Evolutionary conservation across 1,140 invertebrate species (phyloP), one percentile per base, ranked within the genome.

Genomic region (Acromyrmex heyeri): DNA sequence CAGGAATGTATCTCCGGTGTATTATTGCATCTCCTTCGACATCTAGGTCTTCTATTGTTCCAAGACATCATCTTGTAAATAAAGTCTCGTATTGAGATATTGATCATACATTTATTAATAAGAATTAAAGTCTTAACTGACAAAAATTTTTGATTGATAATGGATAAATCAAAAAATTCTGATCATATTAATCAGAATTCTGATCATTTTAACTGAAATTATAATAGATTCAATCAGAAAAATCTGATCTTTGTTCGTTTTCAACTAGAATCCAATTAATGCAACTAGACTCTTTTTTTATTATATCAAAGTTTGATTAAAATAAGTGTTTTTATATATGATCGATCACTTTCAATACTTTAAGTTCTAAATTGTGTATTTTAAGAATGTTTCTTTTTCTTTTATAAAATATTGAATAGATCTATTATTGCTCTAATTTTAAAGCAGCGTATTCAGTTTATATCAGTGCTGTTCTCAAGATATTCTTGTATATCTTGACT

Each of bases 1-100:
- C 61, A 86, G 55, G 73, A n/a, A 27, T 50, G 67, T 75, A 75
- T n/a, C 38, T 64, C 59, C 4, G 14, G 5, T 3, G 24, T 16
- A 38, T 64, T 8, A 44, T 77, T 18, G 53, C 34, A 7, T 50
- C 24, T 44, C 18, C 1, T 14, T 73, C 21, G 16, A n/a, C 1
- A 48, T 2, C 2, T 21, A 78, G 24, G 24, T 53, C 7, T 53
- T 65, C 1, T 27, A 34, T 50, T 12, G 12, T 21, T 34, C 18
- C 24, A 30, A 50, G 27, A 14, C 14, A 30, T 79, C 14, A 30
- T 79, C n/a, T 55, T 14, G 16, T 57, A 6, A 4, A 79, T n/a
- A 53, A 69, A 12, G 70, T 57, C 18, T 77, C 16, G 44, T 2
- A 55, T 76, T 44, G 7, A 76, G 16, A 2, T 77, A 14, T 64